A percentile compares a stretch with the other conserved stretches of the same genome.
Evolutionary conservation across 2,113 vertebrate genomes (phyloP).

Genomic region (Orthonyx spaldingii): DNA sequence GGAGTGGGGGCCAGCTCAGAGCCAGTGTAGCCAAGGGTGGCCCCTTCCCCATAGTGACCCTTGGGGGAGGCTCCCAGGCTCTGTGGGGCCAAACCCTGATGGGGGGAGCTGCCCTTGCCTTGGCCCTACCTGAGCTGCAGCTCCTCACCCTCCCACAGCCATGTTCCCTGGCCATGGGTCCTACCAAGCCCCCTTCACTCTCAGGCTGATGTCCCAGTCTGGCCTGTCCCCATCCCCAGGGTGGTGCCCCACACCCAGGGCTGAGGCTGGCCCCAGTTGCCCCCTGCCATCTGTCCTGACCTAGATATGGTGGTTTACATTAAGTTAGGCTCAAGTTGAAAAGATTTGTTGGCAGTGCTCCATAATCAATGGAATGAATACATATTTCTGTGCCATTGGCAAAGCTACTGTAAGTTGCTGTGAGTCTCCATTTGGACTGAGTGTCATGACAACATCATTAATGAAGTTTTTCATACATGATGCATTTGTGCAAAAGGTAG

Average conservation of each 20-base stretch:
- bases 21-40: background rate
- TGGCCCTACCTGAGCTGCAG: background rate
- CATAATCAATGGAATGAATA: background rate
- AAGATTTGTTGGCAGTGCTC: background rate
- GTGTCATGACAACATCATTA: background rate
- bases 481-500: background rate
- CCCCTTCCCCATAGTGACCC: rapidly evolving
- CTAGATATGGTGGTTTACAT: background rate
- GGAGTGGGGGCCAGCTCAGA: background rate
- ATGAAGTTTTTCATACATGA: background rate
- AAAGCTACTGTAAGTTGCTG: background rate
- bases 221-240: background rate
- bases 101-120: background rate
- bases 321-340: background rate
- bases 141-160: rapidly evolving
- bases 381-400: background rate
- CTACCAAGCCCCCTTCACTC: background rate
- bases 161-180: background rate
- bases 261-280: background rate
- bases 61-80: background rate
- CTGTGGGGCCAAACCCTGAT: background rate
- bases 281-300: background rate
- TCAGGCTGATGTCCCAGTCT: rapidly evolving
- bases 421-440: background rate
- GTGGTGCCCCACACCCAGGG: background rate